These are phyloP conservation scores for Brachymystax lenok DNA, from an alignment of 2,797 vertebrate genomes.

Conservation along the genomic window DNA sequence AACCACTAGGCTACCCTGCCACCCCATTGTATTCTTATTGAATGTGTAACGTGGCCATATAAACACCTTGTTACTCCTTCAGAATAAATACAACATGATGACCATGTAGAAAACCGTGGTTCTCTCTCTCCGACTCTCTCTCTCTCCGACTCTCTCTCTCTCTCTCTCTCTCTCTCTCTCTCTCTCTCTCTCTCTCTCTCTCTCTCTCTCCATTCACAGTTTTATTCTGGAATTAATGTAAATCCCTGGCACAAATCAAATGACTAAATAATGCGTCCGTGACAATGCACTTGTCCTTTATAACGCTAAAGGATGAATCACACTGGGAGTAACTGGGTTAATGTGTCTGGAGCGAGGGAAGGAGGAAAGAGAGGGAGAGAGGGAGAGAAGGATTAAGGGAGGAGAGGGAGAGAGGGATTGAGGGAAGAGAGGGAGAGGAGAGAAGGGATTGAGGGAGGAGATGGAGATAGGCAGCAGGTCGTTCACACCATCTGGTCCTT, in stretches of 20 bases:
- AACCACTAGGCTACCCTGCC: too few species aligned
- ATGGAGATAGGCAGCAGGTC: neutral
- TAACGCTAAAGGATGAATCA: constrained; percentile 50
- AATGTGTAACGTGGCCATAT: too few species aligned
- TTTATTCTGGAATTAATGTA: constrained; percentile 51
- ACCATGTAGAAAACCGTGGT: neutral
- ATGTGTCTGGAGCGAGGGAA: constrained; percentile 8
- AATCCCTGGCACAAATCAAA: constrained; percentile 68
- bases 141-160: constrained; percentile 5
- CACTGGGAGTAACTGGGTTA: constrained; percentile 33
- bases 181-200: constrained; percentile 7
- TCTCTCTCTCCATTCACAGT: constrained; percentile 11
- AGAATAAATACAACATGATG: neutral
- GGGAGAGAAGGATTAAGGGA: constrained; percentile 12
- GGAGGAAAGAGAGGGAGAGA: constrained; percentile 30
- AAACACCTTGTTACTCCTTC: neutral
- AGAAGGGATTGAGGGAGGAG: too few species aligned
- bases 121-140: constrained; percentile 1
- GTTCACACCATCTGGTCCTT: constrained; percentile 41
- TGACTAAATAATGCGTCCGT: constrained; percentile 50
- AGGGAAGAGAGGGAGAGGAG: neutral
- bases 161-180: constrained; percentile 5
- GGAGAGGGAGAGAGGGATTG: neutral
- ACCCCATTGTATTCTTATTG: too few species aligned
- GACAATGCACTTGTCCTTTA: constrained; percentile 46